A percentile compares a stretch with the other conserved stretches of the same genome.
These are phyloP conservation scores for Myrmecophaga tridactyla DNA, from an alignment of 2,113 vertebrate species.

Conservation along the genomic window DNA sequence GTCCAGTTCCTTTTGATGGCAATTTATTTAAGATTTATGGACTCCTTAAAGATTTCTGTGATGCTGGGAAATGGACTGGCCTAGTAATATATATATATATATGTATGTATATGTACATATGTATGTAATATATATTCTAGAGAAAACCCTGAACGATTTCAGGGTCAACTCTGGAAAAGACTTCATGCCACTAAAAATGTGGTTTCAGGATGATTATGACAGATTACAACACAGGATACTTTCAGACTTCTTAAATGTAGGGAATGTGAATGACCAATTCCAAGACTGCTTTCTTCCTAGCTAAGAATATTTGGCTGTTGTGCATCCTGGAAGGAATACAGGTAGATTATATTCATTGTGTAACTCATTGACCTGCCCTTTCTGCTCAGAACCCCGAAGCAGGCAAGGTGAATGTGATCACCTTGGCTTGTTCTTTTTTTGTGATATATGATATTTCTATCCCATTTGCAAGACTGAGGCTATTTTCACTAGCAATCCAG, in stretches of 20 bases:
- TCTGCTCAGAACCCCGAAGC: background rate
- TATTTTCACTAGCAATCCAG: background rate
- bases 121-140: background rate
- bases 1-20: background rate
- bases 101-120: background rate
- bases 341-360: background rate
- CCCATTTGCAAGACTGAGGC: background rate
- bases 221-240: background rate
- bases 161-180: constrained; percentile 26
- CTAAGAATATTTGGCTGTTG: background rate
- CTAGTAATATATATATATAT: background rate
- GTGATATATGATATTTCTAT: background rate
- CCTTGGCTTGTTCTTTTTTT: background rate
- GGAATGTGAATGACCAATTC: background rate
- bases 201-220: background rate
- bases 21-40: background rate
- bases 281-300: background rate
- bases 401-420: background rate
- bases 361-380: background rate
- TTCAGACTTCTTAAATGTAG: background rate
- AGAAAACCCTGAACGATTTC: background rate
- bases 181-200: background rate
- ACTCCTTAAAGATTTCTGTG: background rate
- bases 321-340: background rate
- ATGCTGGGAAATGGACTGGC: background rate